These are phyloP conservation scores for Larimichthys polyactis DNA, from an alignment of 2,113 vertebrate species.

Conservation along the genomic window DNA sequence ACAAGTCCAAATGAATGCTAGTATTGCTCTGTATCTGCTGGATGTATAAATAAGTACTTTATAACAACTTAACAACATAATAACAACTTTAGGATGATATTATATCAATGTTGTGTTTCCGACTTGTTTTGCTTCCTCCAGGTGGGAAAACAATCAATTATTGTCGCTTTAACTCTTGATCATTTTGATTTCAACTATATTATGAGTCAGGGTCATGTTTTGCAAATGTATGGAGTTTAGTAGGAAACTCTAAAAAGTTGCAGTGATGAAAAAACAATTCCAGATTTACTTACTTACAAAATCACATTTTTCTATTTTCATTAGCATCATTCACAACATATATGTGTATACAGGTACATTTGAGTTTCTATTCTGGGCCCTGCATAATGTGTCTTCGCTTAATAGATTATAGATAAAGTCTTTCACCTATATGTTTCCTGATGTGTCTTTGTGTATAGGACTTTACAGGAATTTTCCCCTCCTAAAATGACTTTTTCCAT, in stretches of 20 bases:
- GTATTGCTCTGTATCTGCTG: neutral
- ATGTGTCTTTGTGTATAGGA: neutral
- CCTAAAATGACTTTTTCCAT: conserved; percentile 4
- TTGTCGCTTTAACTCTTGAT: neutral
- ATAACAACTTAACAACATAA: too few relatives aligned
- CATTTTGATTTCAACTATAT: neutral
- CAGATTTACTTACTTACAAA: neutral
- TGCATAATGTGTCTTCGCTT: neutral
- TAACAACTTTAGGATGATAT: neutral
- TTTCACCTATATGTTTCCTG: neutral
- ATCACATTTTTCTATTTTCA: neutral
- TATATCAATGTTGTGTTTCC: neutral
- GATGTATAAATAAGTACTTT: neutral
- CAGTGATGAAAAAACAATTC: neutral
- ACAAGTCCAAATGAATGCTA: neutral
- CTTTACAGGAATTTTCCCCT: neutral
- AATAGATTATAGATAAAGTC: neutral
- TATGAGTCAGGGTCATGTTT: neutral
- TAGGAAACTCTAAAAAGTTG: neutral
- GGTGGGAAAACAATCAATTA: neutral
- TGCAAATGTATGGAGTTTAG: neutral
- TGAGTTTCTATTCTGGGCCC: neutral
- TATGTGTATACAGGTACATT: neutral
- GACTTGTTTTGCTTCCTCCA: neutral
- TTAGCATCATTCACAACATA: neutral